Evolutionary conservation across 2,888 invertebrate genomes (phyloP), one percentile per base, ranked within the genome.

Genomic region (Acanthopleura granulata): DNA sequence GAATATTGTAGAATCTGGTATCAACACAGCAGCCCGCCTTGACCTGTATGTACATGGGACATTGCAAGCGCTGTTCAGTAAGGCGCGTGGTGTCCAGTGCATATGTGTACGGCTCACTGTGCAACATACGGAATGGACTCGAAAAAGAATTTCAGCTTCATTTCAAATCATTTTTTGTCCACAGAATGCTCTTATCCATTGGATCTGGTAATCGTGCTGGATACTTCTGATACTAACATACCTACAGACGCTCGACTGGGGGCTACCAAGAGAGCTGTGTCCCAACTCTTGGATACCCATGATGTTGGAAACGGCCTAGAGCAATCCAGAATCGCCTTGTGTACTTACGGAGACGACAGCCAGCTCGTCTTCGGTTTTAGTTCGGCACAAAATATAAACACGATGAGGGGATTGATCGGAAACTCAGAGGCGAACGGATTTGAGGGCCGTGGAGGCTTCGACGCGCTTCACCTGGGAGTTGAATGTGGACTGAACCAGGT

Each of bases 181-280:
- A 57, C 12, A 57, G 57, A 22, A 18, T 57, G 57, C 57, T 6
- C 57, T n/a, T 57, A 57, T 12, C 1, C 3, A 9, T 4, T 22
- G 18, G 57, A 57, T 22, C n/a, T 57, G n/a, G 22, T 57, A 12
- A 22, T 66, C 25, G 66, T 66, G 9, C 25, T 66, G 66, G 66
- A 66, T 27, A 66, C 66, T 9, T 66, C 66, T 27, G 66, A 66
- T 25, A 27, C 66, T 3, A 66, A 66, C 66, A 22, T 66, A 6
- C 15, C 29, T 6, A 1, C 12, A 16, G 66, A 66, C 14, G 66
- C 6, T 27, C 22, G 66, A 27, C 29, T 66, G 66, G 66, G 66
- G 6, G 66, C 66, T 27, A 27, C 29, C 15, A 66, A 66, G 29
- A 66, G 66, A 27, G 66, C 66, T 27, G 1, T 66, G 15, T 1